A percentile compares a stretch with the other conserved stretches of the same genome.
phyloP scores from a whole-genome alignment of 1,140 invertebrate species.

The Anastatus disparis region DNA sequence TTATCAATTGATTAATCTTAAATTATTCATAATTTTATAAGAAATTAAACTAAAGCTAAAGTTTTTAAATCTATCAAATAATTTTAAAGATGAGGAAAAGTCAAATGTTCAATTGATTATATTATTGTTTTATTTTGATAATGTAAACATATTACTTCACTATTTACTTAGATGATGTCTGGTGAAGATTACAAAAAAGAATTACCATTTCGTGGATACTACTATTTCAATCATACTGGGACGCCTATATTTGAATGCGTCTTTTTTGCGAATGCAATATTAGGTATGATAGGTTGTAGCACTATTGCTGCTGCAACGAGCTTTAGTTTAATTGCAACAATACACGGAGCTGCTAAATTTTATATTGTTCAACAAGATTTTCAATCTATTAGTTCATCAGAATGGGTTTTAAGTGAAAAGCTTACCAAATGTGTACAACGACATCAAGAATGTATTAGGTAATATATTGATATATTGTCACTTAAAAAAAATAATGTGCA shows the following conservation, averaged over 20 bases:
- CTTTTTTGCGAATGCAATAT: conserved; percentile 39
- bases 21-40: too few relatives aligned
- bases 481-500: neutral
- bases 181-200: conserved; percentile 18
- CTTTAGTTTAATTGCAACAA: conserved; percentile 48
- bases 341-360: conserved; percentile 54
- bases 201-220: conserved; percentile 51
- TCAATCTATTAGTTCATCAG: too few relatives aligned
- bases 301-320: conserved; percentile 47
- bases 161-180: too few relatives aligned
- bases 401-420: neutral
- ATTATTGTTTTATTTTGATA: too few relatives aligned
- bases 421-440: conserved; percentile 41
- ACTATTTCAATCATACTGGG: conserved; percentile 42
- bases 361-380: too few relatives aligned
- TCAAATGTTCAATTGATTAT: too few relatives aligned
- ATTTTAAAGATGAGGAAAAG: too few relatives aligned
- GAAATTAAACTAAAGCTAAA: too few relatives aligned
- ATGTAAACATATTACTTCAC: too few relatives aligned
- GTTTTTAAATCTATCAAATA: too few relatives aligned
- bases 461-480: neutral
- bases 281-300: conserved; percentile 36
- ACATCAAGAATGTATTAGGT: conserved; percentile 55
- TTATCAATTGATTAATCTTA: too few relatives aligned
- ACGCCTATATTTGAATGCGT: conserved; percentile 43